Evolutionary conservation across 2,113 vertebrate species (phyloP).

Genomic region (Chaenocephalus aceratus): DNA sequence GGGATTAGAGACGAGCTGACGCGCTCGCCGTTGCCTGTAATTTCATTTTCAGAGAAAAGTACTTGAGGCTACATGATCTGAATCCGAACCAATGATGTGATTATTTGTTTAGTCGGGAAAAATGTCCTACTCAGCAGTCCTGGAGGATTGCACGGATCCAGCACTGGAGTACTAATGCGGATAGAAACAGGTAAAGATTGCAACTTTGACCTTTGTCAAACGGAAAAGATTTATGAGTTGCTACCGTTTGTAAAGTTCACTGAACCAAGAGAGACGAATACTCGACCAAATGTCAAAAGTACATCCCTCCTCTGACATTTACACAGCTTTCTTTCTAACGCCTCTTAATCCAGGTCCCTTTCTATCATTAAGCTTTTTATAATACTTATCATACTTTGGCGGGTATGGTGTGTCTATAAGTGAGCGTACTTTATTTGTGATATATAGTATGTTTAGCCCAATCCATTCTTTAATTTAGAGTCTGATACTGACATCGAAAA

Average conservation of each 20-base stretch:
- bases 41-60: constrained; percentile 42
- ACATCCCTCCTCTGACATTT: constrained; percentile 28
- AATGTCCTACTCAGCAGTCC: neutral
- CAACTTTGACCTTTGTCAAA: constrained; percentile 56
- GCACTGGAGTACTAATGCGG: neutral
- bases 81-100: constrained; percentile 18
- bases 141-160: neutral
- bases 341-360: neutral
- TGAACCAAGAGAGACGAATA: constrained; percentile 4
- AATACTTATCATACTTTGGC: no score
- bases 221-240: constrained; percentile 4
- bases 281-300: constrained; percentile 5
- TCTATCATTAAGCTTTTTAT: no score
- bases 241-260: constrained; percentile 19
- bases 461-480: no score
- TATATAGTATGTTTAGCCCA: no score
- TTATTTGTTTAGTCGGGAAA: constrained; percentile 13
- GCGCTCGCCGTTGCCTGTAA: constrained; percentile 37
- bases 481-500: no score
- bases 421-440: no score
- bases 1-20: constrained; percentile 57
- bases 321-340: neutral
- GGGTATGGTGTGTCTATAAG: no score
- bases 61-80: constrained; percentile 35
- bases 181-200: constrained; percentile 12